phyloP scores from a whole-genome alignment of 2,888 invertebrate genomes.

The Timema cristinae region DNA sequence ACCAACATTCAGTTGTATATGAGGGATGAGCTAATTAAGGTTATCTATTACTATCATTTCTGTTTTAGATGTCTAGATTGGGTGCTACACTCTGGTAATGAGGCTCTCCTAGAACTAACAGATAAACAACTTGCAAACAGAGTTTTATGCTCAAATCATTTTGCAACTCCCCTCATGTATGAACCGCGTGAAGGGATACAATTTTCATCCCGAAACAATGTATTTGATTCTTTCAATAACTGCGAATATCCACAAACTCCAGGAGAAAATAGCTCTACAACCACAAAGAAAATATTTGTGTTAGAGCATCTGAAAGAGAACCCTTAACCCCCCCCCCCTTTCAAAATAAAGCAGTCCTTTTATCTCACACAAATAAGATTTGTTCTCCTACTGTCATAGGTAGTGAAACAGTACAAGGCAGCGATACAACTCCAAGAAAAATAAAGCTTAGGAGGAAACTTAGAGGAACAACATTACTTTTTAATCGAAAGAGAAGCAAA shows the following conservation, averaged over 20 bases:
- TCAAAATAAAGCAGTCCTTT: neutral
- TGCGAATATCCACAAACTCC: neutral
- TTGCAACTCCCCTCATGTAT: neutral
- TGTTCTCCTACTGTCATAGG: neutral
- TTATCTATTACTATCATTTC: no score
- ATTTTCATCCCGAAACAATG: neutral
- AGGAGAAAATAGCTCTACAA: neutral
- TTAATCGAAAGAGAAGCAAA: neutral
- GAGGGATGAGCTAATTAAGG: no score
- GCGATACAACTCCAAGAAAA: conserved; percentile 1
- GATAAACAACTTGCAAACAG: neutral
- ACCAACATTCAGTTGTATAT: no score
- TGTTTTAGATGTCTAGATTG: conserved; percentile 1
- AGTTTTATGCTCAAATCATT: conserved; percentile 3
- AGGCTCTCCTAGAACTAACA: neutral
- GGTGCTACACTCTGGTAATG: neutral
- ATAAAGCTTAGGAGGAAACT: neutral
- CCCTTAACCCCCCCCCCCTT: neutral
- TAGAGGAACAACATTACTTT: neutral
- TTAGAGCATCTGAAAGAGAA: no score
- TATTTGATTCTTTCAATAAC: no score
- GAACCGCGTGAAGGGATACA: no score
- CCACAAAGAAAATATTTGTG: no score
- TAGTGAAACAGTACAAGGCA: neutral
- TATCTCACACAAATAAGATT: neutral